A percentile compares a stretch with the other conserved stretches of the same genome.
phyloP scores from a whole-genome alignment of 2,113 vertebrate genomes.

The Corythornis vintsioides region DNA sequence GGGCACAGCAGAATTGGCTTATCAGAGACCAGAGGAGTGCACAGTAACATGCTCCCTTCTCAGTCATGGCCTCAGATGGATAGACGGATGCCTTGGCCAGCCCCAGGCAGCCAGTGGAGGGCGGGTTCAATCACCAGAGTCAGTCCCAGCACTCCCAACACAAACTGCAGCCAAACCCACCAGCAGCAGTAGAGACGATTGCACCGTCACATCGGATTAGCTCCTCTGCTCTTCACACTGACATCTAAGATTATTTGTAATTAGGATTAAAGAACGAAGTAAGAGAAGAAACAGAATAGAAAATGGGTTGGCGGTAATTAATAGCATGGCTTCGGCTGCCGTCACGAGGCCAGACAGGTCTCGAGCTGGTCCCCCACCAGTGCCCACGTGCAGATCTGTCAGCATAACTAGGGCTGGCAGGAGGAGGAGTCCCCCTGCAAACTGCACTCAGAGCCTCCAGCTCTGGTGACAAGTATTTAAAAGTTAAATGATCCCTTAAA shows the following conservation, averaged over 20 bases:
- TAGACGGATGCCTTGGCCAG: fast-evolving
- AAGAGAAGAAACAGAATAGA: background rate
- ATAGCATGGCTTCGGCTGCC: background rate
- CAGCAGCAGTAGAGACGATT: fast-evolving
- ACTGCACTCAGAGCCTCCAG: background rate
- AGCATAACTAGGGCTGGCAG: background rate
- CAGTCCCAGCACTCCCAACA: fast-evolving
- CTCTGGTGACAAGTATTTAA: background rate
- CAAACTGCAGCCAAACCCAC: fast-evolving
- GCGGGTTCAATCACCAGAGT: background rate
- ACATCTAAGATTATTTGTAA: background rate
- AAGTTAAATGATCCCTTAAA: background rate
- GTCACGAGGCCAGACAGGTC: fast-evolving
- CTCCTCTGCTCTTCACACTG: background rate
- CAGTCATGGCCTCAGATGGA: fast-evolving
- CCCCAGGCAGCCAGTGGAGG: fast-evolving
- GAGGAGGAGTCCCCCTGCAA: background rate
- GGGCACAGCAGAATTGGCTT: background rate
- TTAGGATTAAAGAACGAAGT: background rate
- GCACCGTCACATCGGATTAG: background rate
- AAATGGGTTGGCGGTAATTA: background rate
- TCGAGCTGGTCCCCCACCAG: fast-evolving
- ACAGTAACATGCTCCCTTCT: fast-evolving
- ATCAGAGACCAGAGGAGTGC: fast-evolving
- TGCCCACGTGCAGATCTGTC: fast-evolving